phyloP scores from a whole-genome alignment of 2,797 vertebrate genomes.

The Leontopithecus rosalia region DNA sequence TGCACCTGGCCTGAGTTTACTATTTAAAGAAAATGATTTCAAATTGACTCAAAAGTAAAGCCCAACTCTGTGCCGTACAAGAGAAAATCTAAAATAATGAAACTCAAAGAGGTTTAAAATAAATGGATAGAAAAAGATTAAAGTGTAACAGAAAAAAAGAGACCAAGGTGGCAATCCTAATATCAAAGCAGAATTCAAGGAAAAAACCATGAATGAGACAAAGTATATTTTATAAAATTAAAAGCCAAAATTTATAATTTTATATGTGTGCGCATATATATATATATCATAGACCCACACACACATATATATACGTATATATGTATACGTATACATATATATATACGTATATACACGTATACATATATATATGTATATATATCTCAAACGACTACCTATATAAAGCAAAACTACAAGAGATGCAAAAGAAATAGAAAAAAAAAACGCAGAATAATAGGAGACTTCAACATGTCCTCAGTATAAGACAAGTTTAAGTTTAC shows the following conservation, averaged over 20 bases:
- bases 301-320: no score
- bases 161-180: not conserved
- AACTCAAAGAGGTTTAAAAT: not conserved
- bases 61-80: not conserved
- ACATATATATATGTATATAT: no score
- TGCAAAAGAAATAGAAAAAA: not conserved
- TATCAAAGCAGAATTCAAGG: not conserved
- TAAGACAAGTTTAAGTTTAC: not conserved
- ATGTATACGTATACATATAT: no score
- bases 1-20: not conserved
- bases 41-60: not conserved
- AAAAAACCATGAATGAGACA: not conserved
- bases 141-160: not conserved
- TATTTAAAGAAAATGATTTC: conserved; percentile 5
- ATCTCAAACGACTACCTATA: not conserved
- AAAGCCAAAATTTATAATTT: not conserved
- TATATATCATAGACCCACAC: not conserved
- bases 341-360: no score
- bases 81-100: not conserved
- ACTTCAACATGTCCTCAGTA: not conserved
- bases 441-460: not conserved
- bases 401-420: not conserved
- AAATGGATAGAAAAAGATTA: not conserved
- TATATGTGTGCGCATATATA: not conserved
- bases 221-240: not conserved